Conservation (phyloP, 2,888 invertebrate genomes). For the Entomobrya multifasciata region DNA sequence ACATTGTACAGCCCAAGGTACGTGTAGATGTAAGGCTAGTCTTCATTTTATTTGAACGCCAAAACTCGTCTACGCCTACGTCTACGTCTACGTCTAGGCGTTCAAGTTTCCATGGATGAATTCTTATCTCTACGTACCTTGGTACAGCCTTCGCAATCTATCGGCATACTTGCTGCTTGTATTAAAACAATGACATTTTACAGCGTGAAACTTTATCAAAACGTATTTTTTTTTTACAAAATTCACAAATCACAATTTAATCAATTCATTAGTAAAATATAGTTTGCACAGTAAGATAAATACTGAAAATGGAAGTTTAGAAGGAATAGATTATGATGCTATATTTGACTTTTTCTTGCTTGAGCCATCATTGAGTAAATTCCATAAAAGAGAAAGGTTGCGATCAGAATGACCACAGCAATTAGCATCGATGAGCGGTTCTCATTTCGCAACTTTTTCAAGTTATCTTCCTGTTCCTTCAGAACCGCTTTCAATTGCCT, state of each 20-base stretch:
- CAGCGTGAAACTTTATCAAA: neutral
- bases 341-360: neutral
- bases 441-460: constrained; percentile 58
- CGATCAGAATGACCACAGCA: constrained; percentile 69
- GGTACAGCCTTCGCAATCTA: no score
- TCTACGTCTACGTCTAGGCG: no score
- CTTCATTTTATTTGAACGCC: no score
- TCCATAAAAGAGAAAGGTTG: constrained; percentile 69
- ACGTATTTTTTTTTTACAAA: neutral
- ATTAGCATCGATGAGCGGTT: constrained; percentile 65
- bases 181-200: neutral
- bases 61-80: no score
- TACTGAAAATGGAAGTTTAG: no score
- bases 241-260: neutral
- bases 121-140: no score
- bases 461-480: constrained; percentile 63
- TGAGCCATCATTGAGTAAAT: constrained; percentile 69
- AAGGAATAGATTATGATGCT: neutral
- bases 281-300: neutral
- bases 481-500: constrained; percentile 61
- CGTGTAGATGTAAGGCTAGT: no score
- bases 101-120: no score
- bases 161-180: no score
- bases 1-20: no score
- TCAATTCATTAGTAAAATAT: neutral